phyloP scores from a whole-genome alignment of 2,797 vertebrate genomes.

The Galaxias olidus region DNA sequence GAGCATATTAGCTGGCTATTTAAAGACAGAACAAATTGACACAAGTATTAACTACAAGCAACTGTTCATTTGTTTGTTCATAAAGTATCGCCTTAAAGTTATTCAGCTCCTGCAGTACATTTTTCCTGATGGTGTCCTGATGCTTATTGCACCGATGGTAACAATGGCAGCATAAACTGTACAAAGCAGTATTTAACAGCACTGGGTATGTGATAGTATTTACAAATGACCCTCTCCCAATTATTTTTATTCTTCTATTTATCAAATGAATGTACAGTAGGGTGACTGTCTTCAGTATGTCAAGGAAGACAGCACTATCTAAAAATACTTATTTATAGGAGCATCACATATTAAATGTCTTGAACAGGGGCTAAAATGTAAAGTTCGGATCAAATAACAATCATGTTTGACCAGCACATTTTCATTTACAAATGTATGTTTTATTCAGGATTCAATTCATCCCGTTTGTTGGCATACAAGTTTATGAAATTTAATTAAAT shows the following conservation, averaged over 20 bases:
- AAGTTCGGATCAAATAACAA: conserved; percentile 22
- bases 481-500: no score
- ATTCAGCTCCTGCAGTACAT: conserved; percentile 43
- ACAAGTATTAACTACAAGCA: conserved; percentile 37
- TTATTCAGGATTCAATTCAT: background rate
- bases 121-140: conserved; percentile 22
- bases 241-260: no score
- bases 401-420: no score
- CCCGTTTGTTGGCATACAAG: no score
- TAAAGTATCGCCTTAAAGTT: conserved; percentile 61
- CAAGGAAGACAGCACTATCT: conserved; percentile 45
- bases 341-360: conserved; percentile 31
- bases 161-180: conserved; percentile 20
- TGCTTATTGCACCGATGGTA: conserved; percentile 48
- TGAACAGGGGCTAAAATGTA: background rate
- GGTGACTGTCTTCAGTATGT: conserved; percentile 17
- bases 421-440: conserved; percentile 9
- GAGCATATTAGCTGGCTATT: background rate
- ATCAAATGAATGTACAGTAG: conserved; percentile 57
- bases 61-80: conserved; percentile 48
- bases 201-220: conserved; percentile 39
- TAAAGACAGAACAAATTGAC: conserved; percentile 21
- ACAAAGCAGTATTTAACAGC: conserved; percentile 55
- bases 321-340: conserved; percentile 32
- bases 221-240: conserved; percentile 25